Conservation (phyloP, 2,797 vertebrate species). For the Carcharodon carcharias region DNA sequence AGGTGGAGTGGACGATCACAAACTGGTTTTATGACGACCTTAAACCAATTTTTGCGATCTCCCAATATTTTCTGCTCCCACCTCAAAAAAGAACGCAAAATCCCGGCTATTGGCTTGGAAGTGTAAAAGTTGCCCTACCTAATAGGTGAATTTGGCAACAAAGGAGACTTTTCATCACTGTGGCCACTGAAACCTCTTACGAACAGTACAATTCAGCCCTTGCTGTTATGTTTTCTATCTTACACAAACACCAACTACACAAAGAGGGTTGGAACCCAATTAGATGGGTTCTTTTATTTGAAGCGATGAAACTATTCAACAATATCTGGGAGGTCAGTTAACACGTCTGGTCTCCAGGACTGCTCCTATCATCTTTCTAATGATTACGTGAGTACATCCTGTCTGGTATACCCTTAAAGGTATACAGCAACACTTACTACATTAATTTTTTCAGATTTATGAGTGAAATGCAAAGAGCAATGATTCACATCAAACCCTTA, state of each 20-base stretch:
- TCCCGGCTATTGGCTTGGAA: not conserved
- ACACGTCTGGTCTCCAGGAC: not conserved
- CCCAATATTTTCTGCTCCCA: too few species aligned
- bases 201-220: not conserved
- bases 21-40: too few species aligned
- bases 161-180: not conserved
- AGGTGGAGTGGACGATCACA: too few species aligned
- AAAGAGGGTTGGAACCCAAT: too few species aligned
- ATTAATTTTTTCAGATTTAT: not conserved
- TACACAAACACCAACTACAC: not conserved
- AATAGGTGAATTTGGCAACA: not conserved
- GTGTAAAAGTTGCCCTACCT: not conserved
- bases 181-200: not conserved
- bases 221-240: not conserved
- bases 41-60: too few species aligned
- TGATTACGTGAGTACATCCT: not conserved
- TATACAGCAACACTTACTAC: too few species aligned
- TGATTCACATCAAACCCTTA: not conserved
- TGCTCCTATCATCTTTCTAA: not conserved
- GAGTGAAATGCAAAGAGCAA: not conserved
- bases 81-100: too few species aligned
- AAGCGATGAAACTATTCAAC: not conserved
- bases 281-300: not conserved
- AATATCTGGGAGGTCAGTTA: not conserved
- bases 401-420: not conserved